phyloP scores from a whole-genome alignment of 2,888 invertebrate genomes.

The Drosophila subsilvestris region DNA sequence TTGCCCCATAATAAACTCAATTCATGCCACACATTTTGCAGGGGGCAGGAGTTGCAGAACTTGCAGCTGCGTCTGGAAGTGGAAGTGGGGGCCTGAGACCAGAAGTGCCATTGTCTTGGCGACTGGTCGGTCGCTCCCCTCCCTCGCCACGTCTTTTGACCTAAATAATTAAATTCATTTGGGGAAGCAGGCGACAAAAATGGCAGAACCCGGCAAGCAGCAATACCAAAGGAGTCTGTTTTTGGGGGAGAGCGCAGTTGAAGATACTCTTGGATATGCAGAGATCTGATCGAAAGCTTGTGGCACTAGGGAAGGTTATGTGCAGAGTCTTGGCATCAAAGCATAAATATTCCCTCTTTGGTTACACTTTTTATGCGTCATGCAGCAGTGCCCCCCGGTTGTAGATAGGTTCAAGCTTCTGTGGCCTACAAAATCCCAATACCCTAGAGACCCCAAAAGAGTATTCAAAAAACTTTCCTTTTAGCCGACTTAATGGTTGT shows the following conservation, averaged over 20 bases:
- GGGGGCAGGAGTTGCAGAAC: not conserved
- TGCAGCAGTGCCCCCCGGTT: not conserved
- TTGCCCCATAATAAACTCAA: slow-evolving; percentile 65
- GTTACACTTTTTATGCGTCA: no score
- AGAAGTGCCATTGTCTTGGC: slow-evolving; percentile 68
- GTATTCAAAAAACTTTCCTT: slow-evolving; percentile 54
- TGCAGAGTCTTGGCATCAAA: not conserved
- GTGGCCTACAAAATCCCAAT: no score
- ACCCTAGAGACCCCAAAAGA: not conserved
- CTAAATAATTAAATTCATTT: slow-evolving; percentile 76
- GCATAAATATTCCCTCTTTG: not conserved
- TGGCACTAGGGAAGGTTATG: not conserved
- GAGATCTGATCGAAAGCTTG: no score
- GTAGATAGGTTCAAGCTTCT: not conserved
- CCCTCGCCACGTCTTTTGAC: slow-evolving; percentile 63
- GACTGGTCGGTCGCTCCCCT: slow-evolving; percentile 50
- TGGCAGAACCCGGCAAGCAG: not conserved
- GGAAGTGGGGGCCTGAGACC: slow-evolving; percentile 8
- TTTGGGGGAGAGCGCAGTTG: not conserved
- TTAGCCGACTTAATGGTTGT: slow-evolving; percentile 42
- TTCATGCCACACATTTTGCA: slow-evolving; percentile 43
- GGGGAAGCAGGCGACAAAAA: slow-evolving; percentile 30
- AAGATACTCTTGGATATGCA: not conserved
- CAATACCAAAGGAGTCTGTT: not conserved
- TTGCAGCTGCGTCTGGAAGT: slow-evolving; percentile 18